phyloP scores from a whole-genome alignment of 2,888 invertebrate genomes.

The Dasypogon diadema region DNA sequence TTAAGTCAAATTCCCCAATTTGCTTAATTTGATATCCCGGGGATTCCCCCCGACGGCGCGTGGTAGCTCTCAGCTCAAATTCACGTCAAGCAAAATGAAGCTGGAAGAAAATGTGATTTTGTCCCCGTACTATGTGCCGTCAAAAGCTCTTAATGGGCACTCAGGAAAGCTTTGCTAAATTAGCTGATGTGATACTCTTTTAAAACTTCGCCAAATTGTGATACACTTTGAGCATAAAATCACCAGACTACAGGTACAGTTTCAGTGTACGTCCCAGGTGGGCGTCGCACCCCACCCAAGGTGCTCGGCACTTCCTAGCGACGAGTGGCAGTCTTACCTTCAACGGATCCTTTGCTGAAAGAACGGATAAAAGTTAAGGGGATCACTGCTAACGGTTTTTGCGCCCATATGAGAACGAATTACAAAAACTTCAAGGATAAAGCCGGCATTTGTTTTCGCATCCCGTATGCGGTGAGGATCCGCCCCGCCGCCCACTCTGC shows the following conservation, averaged over 20 bases:
- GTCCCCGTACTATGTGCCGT: background rate
- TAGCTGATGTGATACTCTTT: slow-evolving; percentile 7
- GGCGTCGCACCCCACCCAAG: background rate
- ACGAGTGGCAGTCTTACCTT: background rate
- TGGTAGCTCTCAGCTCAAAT: background rate
- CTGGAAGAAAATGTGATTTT: background rate
- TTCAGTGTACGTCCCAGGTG: background rate
- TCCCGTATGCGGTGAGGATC: background rate
- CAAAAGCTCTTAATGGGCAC: slow-evolving; percentile 3
- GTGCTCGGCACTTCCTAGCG: background rate
- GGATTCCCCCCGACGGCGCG: background rate
- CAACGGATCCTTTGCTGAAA: background rate
- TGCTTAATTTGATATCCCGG: background rate
- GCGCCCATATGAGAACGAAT: background rate
- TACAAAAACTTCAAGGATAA: background rate
- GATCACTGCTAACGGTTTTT: background rate
- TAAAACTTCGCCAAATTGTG: background rate
- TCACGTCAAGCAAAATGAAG: background rate
- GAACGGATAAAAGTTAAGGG: background rate
- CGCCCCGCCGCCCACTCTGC: background rate
- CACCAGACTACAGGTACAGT: background rate
- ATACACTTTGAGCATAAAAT: background rate
- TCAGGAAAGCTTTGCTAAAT: slow-evolving; percentile 3
- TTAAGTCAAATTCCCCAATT: slow-evolving; percentile 1
- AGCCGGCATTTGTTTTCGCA: background rate